Evolutionary conservation across 2,888 invertebrate species (phyloP).

Genomic region (Keiferia lycopersicella): DNA sequence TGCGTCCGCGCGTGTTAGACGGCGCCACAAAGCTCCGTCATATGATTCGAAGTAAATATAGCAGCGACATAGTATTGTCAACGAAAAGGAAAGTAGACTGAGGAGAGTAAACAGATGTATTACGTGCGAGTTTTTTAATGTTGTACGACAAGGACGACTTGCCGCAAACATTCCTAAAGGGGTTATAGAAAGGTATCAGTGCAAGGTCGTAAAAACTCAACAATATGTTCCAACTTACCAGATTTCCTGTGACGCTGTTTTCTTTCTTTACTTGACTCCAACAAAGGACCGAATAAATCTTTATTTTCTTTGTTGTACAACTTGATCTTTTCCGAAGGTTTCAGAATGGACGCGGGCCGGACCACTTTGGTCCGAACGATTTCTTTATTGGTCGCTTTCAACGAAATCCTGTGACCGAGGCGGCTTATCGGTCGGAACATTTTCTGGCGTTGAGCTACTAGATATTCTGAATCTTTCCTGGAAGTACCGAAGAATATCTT

Average conservation of each 20-base stretch:
- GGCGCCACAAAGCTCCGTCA: conserved; percentile 69
- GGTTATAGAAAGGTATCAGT: conserved; percentile 8
- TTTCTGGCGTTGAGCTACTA: background rate
- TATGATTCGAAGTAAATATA: conserved; percentile 60
- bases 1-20: conserved; percentile 51
- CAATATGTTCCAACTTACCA: conserved; percentile 51
- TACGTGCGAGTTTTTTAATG: background rate
- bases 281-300: conserved; percentile 71
- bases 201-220: conserved; percentile 57
- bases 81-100: conserved; percentile 46
- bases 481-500: background rate
- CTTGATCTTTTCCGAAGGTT: conserved; percentile 70
- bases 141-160: too few relatives aligned
- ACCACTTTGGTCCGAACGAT: conserved; percentile 69
- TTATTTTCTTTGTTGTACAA: conserved; percentile 76
- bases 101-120: conserved; percentile 43
- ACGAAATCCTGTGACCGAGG: conserved; percentile 54
- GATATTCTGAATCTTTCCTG: background rate
- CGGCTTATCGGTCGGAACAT: conserved; percentile 66
- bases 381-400: conserved; percentile 54
- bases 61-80: conserved; percentile 3
- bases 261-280: conserved; percentile 74
- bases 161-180: background rate
- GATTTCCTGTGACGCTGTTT: conserved; percentile 61
- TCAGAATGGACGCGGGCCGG: conserved; percentile 65